Evolutionary conservation across 2,888 invertebrate genomes (phyloP), one percentile per base, ranked within the genome.

Genomic region (Augochlorella aurata): DNA sequence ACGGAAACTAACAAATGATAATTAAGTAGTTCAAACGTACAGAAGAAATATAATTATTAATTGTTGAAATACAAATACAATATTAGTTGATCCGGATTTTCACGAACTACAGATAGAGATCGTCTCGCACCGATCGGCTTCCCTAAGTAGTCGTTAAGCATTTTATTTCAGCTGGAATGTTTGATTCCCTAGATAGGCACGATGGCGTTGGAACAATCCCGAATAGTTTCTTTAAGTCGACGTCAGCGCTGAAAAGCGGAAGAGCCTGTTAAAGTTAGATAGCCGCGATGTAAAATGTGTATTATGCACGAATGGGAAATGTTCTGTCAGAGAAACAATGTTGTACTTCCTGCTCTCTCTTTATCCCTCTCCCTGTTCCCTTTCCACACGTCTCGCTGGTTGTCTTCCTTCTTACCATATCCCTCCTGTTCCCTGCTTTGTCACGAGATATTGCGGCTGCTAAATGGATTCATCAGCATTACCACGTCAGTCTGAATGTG

Each of bases 391-490:
- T 76, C 66, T 77, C 77, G 66, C 68, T n/a, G 50, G 47, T 65
- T 81, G 77, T 73, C 80, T 73, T 68, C 82, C 75, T 66, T 71
- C 72, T 73, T 73, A 38, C 61, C 61, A 75, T 73, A 68, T 79
- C 77, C 68, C 74, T 73, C 67, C 79, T 71, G 38, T 74, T 79
- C 75, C 67, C 66, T 77, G 81, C 79, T 83, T 74, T 76, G 65
- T 67, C 78, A 75, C 79, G 87, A 88, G 87, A 89, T 87, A 84
- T 87, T 89, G 91, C 88, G 91, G 92, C 90, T 85, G 89, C 90
- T 92, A 92, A 92, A 92, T 92, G 91, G 92, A 92, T 92, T 90
- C 90, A 86, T 88, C 85, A 89, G 90, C 90, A 91, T 92, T 92
- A 91, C 89, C 88, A 88, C 89, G 90, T 91, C 91, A 90, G 89